Conservation (phyloP, 2,113 vertebrate species). For the Eudyptes chrysolophus region DNA sequence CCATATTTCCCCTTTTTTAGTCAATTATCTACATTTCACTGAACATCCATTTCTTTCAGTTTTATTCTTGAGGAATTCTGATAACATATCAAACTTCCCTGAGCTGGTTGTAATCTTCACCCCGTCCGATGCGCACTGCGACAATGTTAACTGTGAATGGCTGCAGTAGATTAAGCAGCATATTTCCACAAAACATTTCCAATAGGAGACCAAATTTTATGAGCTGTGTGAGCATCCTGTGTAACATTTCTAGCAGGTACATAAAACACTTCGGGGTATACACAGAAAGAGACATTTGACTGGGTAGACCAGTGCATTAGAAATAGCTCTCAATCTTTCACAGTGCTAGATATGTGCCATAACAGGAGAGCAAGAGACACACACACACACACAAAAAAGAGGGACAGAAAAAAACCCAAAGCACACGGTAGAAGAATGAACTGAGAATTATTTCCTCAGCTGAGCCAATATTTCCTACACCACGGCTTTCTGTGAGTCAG, state of each 20-base stretch:
- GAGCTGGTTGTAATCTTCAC: not conserved
- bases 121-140: not conserved
- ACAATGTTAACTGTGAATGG: not conserved
- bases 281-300: not conserved
- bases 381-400: not conserved
- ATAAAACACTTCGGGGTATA: slow-evolving; percentile 18
- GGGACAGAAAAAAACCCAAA: not conserved
- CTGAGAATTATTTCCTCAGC: slow-evolving; percentile 55
- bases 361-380: not conserved
- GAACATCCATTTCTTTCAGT: not conserved
- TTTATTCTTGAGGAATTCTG: slow-evolving; percentile 17
- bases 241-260: slow-evolving; percentile 38
- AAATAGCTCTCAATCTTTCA: not conserved
- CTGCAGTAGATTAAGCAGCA: slow-evolving; percentile 50
- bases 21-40: not conserved
- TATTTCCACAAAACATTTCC: slow-evolving; percentile 41
- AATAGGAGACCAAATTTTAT: slow-evolving; percentile 26
- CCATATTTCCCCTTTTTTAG: not conserved
- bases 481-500: slow-evolving; percentile 54
- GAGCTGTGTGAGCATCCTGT: slow-evolving; percentile 36
- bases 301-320: not conserved
- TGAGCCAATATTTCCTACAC: slow-evolving; percentile 60
- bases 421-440: slow-evolving; percentile 10
- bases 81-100: not conserved
- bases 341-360: not conserved